Base-by-base conservation (phyloP, 1,140 invertebrate genomes). In the Calliphora vicina region DNA sequence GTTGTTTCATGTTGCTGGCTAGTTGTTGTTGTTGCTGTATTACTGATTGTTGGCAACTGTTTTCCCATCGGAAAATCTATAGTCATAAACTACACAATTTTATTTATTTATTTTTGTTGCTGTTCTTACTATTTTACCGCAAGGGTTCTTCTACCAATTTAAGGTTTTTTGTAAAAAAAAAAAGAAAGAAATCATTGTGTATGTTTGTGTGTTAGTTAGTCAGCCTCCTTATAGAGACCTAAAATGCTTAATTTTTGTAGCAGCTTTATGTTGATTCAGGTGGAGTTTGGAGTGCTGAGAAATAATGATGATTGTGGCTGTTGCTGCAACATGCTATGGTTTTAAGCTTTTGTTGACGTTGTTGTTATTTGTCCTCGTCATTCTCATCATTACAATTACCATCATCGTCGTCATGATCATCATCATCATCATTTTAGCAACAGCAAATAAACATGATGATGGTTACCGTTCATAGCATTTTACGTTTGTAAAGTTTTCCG, bases 41-140 rank as follows among this genome's bases (percentile, higher is more conserved):
- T 83, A 78, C 27, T 83, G 27, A 57, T 78, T 82, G 25, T 82
- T 78, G 35, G 74, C 50, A 57, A 78, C 45, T 25, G 42, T 82
- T 84, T 84, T 84, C 83, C 83, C 83, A 84, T 84, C 83, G 83
- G 83, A 82, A 82, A 84, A 84, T 82, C 83, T 84, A 42, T 29
- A 81, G 83, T 83, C 83, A 74, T 83, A 83, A 83, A 83, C 42
- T 57, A 80, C 80, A 81, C 43, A 81, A 23, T 78, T 76, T 78
- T 43, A 23, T 78, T 78, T 43, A 20, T 42, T 27, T 81, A 17
- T 78, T 43, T 35, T 35, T 76, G 35, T 76, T 43, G 72, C 12
- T 74, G 72, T 74, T 74, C 12, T 78, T 43, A 67, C n/a, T 23
- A 67, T 78, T 43, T 78, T 78, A 78, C 74, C 74, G 35, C 74